Base-by-base conservation (phyloP, 2,797 vertebrate species). In the Lepidocolaptes lacrymiger region DNA sequence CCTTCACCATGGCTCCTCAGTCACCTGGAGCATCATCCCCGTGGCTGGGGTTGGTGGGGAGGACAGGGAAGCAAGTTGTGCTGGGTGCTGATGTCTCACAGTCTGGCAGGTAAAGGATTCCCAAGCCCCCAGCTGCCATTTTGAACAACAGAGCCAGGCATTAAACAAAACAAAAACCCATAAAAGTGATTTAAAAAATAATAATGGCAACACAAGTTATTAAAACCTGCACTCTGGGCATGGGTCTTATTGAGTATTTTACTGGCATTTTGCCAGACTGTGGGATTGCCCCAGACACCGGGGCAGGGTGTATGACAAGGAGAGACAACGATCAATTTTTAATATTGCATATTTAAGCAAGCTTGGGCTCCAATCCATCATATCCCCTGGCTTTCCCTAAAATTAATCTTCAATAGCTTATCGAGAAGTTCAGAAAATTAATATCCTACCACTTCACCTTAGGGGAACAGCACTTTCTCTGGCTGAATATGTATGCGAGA, bases 321-420 rank as follows among this genome's bases (percentile, higher is more conserved):
- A 97, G 88, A 96, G 93, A 96, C 94, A 95, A 93, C 8, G 48
- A 95, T 97, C 96, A 95, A 96, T 97, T 95, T 96, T 96, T 97
- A 97, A 97, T 97, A 97, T 95, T 96, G 95, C 96, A 96, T 97
- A 97, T 96, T 96, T 96, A 96, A 96, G 94, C 93, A 97, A 92
- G 89, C 93, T 96, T 95, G 94, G 92, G 73, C 88, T 97, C 82
- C 93, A 96, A 95, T 97, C 96, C 91, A 93, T 96, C 91, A 96
- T 92, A 97, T 95, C 91, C 94, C 62, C 79, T 6, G 22, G 95
- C 94, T 97, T 97, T 96, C 87, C 95, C 91, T 85, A 96, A 97
- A 97, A 97, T 97, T 97, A 97, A 96, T 97, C 95, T 97, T 97
- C 97, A 97, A 96, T 96, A 97, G 93, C 85, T 97, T 97, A 95